Conservation (phyloP, 1,140 invertebrate genomes). For the Harpegnathos saltator region DNA sequence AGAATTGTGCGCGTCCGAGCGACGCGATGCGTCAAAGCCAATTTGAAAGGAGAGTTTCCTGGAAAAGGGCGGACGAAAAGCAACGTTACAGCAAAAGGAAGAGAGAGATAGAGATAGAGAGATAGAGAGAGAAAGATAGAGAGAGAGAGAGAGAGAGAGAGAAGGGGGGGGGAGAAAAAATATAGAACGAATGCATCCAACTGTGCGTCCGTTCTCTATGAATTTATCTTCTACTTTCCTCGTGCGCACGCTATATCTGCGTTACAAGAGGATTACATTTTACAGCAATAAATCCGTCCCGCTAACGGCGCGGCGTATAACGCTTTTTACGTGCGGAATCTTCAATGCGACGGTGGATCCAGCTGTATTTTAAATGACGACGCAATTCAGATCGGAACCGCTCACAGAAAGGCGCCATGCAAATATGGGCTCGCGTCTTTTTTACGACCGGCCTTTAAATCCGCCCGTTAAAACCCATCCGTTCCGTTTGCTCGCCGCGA, state of each 20-base stretch:
- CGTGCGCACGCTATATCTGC: background rate
- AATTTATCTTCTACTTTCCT: constrained; percentile 12
- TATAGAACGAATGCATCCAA: constrained; percentile 8
- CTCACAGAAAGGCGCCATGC: constrained; percentile 23
- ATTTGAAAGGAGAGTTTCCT: background rate
- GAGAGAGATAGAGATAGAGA: too few species aligned
- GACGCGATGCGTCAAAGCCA: constrained; percentile 16
- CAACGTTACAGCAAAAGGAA: too few species aligned
- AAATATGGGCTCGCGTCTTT: background rate
- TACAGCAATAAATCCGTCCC: constrained; percentile 30
- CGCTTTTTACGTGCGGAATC: constrained; percentile 10
- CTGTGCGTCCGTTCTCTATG: constrained; percentile 1
- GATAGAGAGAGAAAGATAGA: too few species aligned
- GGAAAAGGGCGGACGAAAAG: too few species aligned
- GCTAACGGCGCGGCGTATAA: background rate
- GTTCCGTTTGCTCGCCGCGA: background rate
- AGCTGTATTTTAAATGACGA: constrained; percentile 19
- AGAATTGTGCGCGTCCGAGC: background rate
- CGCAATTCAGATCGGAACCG: constrained; percentile 15
- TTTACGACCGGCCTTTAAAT: constrained; percentile 15
- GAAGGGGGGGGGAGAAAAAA: background rate
- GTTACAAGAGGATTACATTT: constrained; percentile 33
- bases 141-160: background rate
- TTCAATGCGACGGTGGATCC: background rate
- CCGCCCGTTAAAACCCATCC: background rate